Conservation (phyloP, 2,888 invertebrate genomes). For the Platerodrilus igneus region DNA sequence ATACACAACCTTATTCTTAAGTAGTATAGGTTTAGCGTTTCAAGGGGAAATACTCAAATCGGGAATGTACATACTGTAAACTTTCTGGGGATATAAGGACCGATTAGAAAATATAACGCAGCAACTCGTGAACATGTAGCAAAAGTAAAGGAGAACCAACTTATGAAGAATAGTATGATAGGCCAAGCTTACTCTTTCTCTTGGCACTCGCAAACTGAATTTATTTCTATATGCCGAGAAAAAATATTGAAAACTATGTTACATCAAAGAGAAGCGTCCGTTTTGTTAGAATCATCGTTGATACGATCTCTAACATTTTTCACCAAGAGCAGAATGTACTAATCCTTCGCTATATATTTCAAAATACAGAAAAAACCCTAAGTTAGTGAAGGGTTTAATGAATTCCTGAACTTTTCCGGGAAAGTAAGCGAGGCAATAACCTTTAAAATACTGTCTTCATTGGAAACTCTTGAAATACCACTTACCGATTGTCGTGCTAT, state of each 20-base stretch:
- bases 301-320: neutral
- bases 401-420: too few species aligned
- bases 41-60: neutral
- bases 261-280: too few species aligned
- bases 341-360: neutral
- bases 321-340: neutral
- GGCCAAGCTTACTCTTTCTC: conserved; percentile 2
- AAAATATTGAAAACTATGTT: too few species aligned
- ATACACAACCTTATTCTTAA: conserved; percentile 2
- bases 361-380: too few species aligned
- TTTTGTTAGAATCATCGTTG: too few species aligned
- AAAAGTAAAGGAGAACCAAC: neutral
- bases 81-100: neutral
- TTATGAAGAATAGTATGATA: conserved; percentile 1
- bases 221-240: neutral
- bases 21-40: conserved; percentile 3
- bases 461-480: too few species aligned
- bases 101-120: conserved; percentile 1
- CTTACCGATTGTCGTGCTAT: too few species aligned
- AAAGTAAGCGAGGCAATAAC: too few species aligned
- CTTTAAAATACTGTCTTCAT: too few species aligned
- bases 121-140: neutral
- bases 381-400: too few species aligned
- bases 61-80: conserved; percentile 5
- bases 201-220: conserved; percentile 1